Base-by-base conservation (phyloP, 37 sponge, comb jelly and placozoan species). In the Beroe forskalii region DNA sequence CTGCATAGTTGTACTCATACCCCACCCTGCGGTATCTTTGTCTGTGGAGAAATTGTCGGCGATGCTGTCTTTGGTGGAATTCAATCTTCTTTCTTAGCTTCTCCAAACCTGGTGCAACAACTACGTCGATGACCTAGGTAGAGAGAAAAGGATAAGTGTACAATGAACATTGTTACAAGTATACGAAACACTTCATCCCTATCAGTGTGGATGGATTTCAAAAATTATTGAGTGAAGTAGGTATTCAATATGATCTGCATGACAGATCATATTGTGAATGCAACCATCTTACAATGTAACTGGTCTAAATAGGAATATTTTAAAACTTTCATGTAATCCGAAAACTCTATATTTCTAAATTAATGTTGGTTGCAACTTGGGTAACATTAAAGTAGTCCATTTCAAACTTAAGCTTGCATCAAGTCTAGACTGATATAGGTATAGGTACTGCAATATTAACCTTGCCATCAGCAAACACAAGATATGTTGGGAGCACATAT, bases 391-490 rank as follows among this genome's bases (percentile, higher is more conserved):
- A n/a, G n/a, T n/a, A n/a, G n/a, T n/a, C n/a, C n/a, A n/a, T n/a
- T n/a, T n/a, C n/a, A n/a, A n/a, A n/a, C n/a, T n/a, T n/a, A n/a
- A n/a, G n/a, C n/a, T n/a, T n/a, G n/a, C n/a, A n/a, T n/a, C n/a
- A n/a, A n/a, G n/a, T n/a, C n/a, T n/a, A n/a, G n/a, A n/a, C n/a
- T n/a, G n/a, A n/a, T n/a, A n/a, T n/a, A n/a, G n/a, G n/a, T n/a
- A n/a, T n/a, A n/a, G n/a, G n/a, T n/a, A n/a, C n/a, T n/a, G n/a
- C n/a, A n/a, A n/a, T n/a, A n/a, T 6, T 63, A 28, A 72, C 75
- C 75, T 72, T 72, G 35, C 40, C 75, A 27, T 72, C 75, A 38
- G 75, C 75, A 36, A 6, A 72, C 22, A 72, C 8, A 72, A 72
- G 75, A 36, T 72, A 72, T 30, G 75, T 72, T 72, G 75, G 75